Evolutionary conservation across 2,797 vertebrate species (phyloP).

Genomic region (Melanotaenia nigrans): DNA sequence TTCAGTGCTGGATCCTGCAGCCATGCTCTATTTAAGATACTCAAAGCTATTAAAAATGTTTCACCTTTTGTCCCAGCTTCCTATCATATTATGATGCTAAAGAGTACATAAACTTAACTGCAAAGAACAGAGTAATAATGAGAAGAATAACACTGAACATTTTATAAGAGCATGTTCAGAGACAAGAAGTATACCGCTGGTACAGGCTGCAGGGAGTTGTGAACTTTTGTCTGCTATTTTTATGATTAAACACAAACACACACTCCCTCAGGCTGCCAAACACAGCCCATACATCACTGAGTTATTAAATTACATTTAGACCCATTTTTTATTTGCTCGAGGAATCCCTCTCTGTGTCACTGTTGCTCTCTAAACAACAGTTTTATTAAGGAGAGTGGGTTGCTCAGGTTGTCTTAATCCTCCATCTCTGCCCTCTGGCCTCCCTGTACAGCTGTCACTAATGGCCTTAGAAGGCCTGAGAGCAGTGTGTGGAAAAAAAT

Average conservation of each 20-base stretch:
- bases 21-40: background rate
- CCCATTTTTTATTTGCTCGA: constrained; percentile 47
- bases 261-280: constrained; percentile 18
- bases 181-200: background rate
- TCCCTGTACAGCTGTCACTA: constrained; percentile 76
- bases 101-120: background rate
- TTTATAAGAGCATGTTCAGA: background rate
- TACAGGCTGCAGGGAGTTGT: constrained; percentile 1
- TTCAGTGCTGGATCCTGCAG: background rate
- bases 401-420: constrained; percentile 76
- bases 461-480: constrained; percentile 80
- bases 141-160: background rate
- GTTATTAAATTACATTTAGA: constrained; percentile 65
- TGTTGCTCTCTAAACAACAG: constrained; percentile 54
- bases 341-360: constrained; percentile 51
- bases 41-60: too few relatives aligned
- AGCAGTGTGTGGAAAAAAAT: constrained; percentile 18
- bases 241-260: background rate
- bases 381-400: constrained; percentile 62
- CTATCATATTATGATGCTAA: too few relatives aligned
- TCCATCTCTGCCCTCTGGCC: constrained; percentile 59
- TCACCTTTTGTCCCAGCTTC: too few relatives aligned
- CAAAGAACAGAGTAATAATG: background rate
- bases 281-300: constrained; percentile 20
- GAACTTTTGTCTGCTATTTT: constrained; percentile 16